phyloP scores from a whole-genome alignment of 2,797 vertebrate species.

The Urosaurus nigricauda region DNA sequence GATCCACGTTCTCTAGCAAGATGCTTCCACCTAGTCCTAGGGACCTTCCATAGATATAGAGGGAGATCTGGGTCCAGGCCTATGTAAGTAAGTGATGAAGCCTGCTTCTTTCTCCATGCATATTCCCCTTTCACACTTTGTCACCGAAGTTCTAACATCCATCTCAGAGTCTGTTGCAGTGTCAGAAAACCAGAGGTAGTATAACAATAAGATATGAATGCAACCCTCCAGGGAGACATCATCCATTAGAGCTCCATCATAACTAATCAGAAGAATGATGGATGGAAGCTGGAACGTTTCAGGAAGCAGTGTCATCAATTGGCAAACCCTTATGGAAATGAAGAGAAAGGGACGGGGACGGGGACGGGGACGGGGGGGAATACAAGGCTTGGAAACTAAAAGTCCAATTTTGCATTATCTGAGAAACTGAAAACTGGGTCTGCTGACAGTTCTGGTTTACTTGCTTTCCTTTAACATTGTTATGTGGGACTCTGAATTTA shows the following conservation, averaged over 20 bases:
- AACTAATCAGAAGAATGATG: constrained; percentile 36
- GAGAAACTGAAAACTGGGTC: not conserved
- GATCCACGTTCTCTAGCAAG: not conserved
- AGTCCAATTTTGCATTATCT: not conserved
- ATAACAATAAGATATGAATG: not conserved
- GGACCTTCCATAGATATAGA: not conserved
- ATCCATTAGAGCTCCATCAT: constrained; percentile 21
- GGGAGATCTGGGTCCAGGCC: not conserved
- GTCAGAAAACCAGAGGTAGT: not conserved
- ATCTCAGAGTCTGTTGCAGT: not conserved
- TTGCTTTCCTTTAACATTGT: not conserved
- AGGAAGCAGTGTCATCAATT: not conserved
- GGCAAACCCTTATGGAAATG: constrained; percentile 13
- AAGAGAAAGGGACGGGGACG: fast-evolving
- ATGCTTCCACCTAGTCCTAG: not conserved
- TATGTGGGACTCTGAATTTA: too few species aligned
- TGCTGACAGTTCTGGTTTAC: not conserved
- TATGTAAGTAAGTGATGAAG: not conserved
- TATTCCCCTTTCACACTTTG: not conserved
- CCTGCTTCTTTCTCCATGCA: not conserved
- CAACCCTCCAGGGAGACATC: constrained; percentile 5
- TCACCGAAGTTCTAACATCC: not conserved
- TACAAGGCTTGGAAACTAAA: not conserved
- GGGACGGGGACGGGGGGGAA: not conserved
- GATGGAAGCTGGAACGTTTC: constrained; percentile 19